Evolutionary conservation across 2,797 vertebrate genomes (phyloP), one percentile per base, ranked within the genome.

Genomic region (Podarcis lilfordi): DNA sequence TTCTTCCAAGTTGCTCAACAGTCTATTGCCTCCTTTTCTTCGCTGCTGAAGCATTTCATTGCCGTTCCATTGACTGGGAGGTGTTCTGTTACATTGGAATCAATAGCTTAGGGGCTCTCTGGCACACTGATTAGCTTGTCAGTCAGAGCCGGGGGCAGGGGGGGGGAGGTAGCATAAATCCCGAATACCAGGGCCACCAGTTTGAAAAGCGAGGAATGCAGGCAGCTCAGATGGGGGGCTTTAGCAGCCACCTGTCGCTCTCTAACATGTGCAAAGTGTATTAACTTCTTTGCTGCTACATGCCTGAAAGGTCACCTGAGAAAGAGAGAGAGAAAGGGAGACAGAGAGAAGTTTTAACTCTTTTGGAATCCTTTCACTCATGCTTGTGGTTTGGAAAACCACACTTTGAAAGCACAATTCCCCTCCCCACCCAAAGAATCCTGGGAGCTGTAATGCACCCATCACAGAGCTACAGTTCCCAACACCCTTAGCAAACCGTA

Each of bases 41-140:
- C 95, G 96, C 97, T 97, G 98, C 98, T 98, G 98, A 98, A 98
- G 98, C 98, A 98, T 99, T 98, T 98, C 98, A 98, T 98, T 98
- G 98, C 98, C 97, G 97, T 98, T 98, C 98, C 98, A 98, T 98
- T 98, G 98, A 98, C 96, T 97, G 98, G 97, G 97, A 97, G 98
- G 98, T 98, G 98, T 99, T 98, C 98, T 98, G 97, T 99, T 98
- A 98, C 98, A 97, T 97, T 97, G 97, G 98, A 98, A 98, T 99
- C 98, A 98, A 98, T 98, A 98, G 98, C 98, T 97, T 96, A 97
- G 98, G 85, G 94, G 96, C 98, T 98, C 98, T 98, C 98, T 97
- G 97, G 98, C 97, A 97, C 97, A 97, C 97, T 98, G 97, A 99
- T 99, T 99, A 99, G 98, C 98, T 99, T 99, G 98, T 99, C 98